Evolutionary conservation across 2,888 invertebrate species (phyloP).

Genomic region (Uropetala carovei): DNA sequence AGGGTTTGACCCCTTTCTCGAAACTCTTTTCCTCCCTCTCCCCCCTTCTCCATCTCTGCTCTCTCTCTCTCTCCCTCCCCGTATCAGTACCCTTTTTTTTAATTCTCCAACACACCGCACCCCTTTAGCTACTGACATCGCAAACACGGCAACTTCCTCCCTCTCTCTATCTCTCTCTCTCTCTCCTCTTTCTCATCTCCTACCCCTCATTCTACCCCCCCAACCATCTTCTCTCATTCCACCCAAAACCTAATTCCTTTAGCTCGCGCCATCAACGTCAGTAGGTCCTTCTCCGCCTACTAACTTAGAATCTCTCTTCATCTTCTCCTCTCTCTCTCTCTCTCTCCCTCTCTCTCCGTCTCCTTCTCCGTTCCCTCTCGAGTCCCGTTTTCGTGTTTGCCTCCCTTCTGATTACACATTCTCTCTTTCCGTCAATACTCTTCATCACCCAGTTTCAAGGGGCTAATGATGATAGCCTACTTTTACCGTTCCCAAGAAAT

Average conservation of each 20-base stretch:
- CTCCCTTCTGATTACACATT: not conserved
- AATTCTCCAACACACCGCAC: constrained; percentile 20
- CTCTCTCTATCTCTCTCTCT: not conserved
- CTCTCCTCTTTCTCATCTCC: not conserved
- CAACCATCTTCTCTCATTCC: not conserved
- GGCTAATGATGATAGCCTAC: not conserved
- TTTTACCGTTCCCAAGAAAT: not conserved
- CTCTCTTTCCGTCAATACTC: not conserved
- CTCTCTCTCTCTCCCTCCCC: not conserved
- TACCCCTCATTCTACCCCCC: not conserved
- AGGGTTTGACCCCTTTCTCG: constrained; percentile 23
- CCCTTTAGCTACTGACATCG: not conserved
- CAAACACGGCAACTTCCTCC: not conserved
- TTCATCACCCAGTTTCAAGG: constrained; percentile 1
- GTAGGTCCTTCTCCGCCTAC: constrained; percentile 15
- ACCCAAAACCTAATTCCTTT: constrained; percentile 44
- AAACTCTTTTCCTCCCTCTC: not conserved
- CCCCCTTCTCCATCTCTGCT: not conserved
- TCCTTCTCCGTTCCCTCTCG: not conserved
- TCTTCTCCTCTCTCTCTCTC: not conserved
- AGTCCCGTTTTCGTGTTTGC: not conserved
- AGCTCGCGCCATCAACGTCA: constrained; percentile 39
- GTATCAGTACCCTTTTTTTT: not conserved
- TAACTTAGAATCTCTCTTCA: constrained; percentile 14
- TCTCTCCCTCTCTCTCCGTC: not conserved